Base-by-base conservation (phyloP, 2,113 vertebrate genomes). In the Eurystomus gularis region DNA sequence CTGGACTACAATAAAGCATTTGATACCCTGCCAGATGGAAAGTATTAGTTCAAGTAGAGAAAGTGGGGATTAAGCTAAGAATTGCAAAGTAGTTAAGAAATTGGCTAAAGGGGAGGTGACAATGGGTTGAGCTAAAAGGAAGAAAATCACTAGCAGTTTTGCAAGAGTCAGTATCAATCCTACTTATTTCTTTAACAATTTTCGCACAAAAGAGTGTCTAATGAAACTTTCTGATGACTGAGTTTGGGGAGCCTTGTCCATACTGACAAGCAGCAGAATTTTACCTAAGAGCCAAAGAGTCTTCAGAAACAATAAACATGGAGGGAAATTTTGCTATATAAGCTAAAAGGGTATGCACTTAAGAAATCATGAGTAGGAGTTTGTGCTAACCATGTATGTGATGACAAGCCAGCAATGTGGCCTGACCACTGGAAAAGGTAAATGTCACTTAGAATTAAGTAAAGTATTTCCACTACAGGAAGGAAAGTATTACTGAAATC, bases 11-110 rank as follows among this genome's bases (percentile, higher is more conserved):
- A 94, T 65, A 94, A 95, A 95, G 21, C 75, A 90, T 70, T 96
- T 87, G 91, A 88, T 93, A 95, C 66, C 33, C 57, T 93, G 87
- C 94, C 95, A 97, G 93, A 91, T 95, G 93, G 93, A 94, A 96
- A 91, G 91, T 82, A 87, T 94, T 91, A 89, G 91, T 87, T 94
- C 86, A 95, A 97, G 86, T 61, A 95, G 71, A 95, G 95, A 96
- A 96, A 93, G 89, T 91, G 76, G 86, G 95, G 94, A 96, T 97
- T 97, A 96, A 94, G 94, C 96, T 95, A 97, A 97, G 94, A 93
- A 93, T 87, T 90, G 70, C 73, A 76, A 94, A 87, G 95, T 69
- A 94, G 89, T 89, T 91, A 90, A 95, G 66, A 73, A 97, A 87
- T 82, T 90, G 87, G 40, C 82, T 93, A 51, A 85, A 91, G 70